Conservation (phyloP, 1,140 invertebrate genomes). For the Zaprionus africanus region DNA sequence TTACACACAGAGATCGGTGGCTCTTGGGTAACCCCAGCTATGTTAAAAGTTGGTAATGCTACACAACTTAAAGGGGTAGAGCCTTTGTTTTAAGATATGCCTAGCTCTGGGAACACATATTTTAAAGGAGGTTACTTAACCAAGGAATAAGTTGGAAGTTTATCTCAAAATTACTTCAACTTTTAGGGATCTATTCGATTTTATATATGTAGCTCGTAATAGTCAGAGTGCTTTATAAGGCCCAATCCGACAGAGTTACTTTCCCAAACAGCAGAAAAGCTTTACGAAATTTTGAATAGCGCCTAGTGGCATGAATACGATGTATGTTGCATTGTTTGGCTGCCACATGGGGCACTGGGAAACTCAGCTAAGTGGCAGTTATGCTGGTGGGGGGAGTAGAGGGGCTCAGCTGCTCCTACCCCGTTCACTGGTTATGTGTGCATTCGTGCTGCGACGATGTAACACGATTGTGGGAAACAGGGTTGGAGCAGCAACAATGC, state of each 20-base stretch:
- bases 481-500: conserved; percentile 2
- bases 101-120: too few relatives aligned
- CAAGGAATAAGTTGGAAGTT: too few relatives aligned
- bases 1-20: not conserved
- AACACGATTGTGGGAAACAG: conserved; percentile 5
- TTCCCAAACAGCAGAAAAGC: not conserved
- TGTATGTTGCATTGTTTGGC: not conserved
- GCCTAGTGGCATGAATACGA: conserved; percentile 1
- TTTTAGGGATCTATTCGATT: too few relatives aligned
- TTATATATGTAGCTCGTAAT: too few relatives aligned
- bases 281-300: not conserved
- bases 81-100: too few relatives aligned
- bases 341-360: not conserved
- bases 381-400: not conserved
- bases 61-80: too few relatives aligned
- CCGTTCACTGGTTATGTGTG: not conserved
- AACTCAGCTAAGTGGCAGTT: conserved; percentile 8
- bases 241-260: not conserved
- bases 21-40: too few relatives aligned
- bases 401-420: not conserved
- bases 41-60: too few relatives aligned
- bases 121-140: too few relatives aligned
- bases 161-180: too few relatives aligned
- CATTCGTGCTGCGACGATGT: not conserved
- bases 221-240: not conserved